Evolutionary conservation across 2,113 vertebrate species (phyloP).

Genomic region (Pluvialis apricaria): DNA sequence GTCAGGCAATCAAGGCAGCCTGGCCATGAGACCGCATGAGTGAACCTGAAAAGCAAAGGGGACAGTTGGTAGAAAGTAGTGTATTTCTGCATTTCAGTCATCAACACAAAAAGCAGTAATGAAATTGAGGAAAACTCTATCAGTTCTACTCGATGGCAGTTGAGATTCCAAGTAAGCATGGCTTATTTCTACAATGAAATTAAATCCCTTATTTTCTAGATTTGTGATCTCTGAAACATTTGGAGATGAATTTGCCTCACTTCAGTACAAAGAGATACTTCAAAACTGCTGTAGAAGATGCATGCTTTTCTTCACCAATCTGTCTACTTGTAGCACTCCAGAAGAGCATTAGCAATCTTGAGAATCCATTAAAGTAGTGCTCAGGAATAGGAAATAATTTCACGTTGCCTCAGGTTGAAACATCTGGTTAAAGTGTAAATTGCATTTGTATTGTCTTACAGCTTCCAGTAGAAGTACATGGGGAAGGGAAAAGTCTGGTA

Average conservation of each 20-base stretch:
- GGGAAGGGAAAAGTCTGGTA: neutral
- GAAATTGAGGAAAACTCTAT: neutral
- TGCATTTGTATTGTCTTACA: neutral
- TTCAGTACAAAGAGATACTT: neutral
- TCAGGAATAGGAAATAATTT: slow-evolving; percentile 20
- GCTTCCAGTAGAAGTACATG: neutral
- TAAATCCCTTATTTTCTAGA: neutral
- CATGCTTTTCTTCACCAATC: neutral
- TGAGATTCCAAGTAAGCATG: neutral
- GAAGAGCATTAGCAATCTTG: neutral
- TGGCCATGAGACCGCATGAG: fast-evolving
- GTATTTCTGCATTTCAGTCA: neutral
- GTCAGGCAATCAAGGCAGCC: neutral
- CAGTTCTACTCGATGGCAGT: neutral
- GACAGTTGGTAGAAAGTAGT: neutral
- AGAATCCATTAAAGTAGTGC: neutral
- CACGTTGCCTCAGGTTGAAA: neutral
- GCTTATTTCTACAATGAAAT: neutral
- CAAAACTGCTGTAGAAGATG: neutral
- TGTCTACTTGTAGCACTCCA: neutral
- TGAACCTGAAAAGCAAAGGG: neutral
- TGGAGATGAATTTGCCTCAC: neutral
- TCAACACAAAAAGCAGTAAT: neutral
- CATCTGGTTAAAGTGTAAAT: slow-evolving; percentile 25
- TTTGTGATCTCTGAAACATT: neutral